phyloP scores from a whole-genome alignment of 2,797 vertebrate species.

The Rhinella marina region DNA sequence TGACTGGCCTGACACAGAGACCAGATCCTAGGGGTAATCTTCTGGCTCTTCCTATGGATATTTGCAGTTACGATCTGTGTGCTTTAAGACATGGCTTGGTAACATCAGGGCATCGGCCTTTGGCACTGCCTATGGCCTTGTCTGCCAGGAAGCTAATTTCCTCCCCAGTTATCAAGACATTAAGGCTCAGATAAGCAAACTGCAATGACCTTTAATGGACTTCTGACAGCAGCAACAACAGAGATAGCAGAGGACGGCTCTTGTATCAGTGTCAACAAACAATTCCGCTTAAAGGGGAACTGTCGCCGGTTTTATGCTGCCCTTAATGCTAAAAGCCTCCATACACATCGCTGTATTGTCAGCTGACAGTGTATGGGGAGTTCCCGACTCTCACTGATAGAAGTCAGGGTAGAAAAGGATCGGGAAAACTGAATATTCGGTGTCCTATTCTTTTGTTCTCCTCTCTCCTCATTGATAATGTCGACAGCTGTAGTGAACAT shows the following conservation, averaged over 20 bases:
- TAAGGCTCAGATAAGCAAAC: background rate
- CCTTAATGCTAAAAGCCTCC: too few species aligned
- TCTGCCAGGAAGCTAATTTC: background rate
- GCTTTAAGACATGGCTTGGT: background rate
- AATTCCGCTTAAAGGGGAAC: too few species aligned
- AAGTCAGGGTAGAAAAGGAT: too few species aligned
- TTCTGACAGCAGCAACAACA: background rate
- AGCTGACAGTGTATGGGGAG: too few species aligned
- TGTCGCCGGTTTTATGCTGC: too few species aligned
- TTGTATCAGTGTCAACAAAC: too few species aligned
- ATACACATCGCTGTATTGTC: too few species aligned
- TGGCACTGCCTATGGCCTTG: background rate
- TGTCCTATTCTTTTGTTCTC: too few species aligned
- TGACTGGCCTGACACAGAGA: background rate
- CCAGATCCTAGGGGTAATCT: background rate
- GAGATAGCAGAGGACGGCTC: background rate
- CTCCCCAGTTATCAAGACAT: background rate
- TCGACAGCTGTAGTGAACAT: too few species aligned
- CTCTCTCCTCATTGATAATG: too few species aligned
- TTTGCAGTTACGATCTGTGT: background rate
- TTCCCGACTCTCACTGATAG: too few species aligned
- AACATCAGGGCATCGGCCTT: background rate
- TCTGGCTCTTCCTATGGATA: background rate
- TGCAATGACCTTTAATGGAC: background rate
- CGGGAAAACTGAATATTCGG: too few species aligned